Conservation (phyloP, 1,140 invertebrate species). For the Drosophila nannoptera region DNA sequence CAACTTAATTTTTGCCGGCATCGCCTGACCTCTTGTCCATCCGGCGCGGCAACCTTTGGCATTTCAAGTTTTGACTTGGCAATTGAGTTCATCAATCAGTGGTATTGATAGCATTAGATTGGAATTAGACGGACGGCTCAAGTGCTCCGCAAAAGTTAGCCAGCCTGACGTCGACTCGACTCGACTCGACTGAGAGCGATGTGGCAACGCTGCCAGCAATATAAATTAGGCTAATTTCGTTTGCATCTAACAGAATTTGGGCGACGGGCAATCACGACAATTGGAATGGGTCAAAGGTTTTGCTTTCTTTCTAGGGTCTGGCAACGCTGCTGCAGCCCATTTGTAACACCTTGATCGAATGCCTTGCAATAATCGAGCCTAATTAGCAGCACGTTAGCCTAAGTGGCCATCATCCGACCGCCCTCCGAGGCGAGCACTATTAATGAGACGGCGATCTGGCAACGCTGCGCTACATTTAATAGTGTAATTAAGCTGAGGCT, state of each 20-base stretch:
- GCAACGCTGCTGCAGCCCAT: background rate
- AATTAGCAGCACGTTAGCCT: background rate
- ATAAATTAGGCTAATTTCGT: too few species aligned
- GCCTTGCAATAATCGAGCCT: background rate
- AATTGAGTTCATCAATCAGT: slow-evolving; percentile 19
- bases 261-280: too few species aligned
- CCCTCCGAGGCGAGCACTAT: background rate
- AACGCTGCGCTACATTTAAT: background rate
- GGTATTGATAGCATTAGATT: slow-evolving; percentile 12
- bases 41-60: slow-evolving; percentile 8
- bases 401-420: background rate
- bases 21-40: slow-evolving; percentile 40
- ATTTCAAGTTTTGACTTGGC: slow-evolving; percentile 7
- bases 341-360: background rate
- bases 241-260: too few species aligned
- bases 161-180: too few species aligned
- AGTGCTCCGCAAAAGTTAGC: background rate
- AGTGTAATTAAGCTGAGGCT: background rate
- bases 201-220: background rate
- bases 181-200: background rate
- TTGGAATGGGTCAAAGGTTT: too few species aligned
- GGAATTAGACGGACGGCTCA: background rate
- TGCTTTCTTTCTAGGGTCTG: background rate
- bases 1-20: slow-evolving; percentile 67
- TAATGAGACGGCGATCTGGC: slow-evolving; percentile 3